Evolutionary conservation across 1,140 invertebrate species (phyloP).

Genomic region (Oreohelix idahoensis): DNA sequence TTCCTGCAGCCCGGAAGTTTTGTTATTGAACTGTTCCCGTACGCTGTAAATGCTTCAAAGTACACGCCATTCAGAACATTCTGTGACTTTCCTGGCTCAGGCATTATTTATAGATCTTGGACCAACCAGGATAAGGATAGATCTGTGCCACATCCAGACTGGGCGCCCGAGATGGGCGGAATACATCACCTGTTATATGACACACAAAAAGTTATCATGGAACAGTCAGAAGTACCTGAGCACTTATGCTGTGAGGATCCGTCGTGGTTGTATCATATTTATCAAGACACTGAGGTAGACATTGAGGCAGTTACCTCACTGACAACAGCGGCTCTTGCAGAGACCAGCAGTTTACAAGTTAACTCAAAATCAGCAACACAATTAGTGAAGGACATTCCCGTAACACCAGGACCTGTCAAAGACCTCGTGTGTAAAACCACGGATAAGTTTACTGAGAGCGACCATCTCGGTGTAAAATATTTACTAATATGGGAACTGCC

Average conservation of each 20-base stretch:
- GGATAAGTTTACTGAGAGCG: neutral
- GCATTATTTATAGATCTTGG: constrained; percentile 73
- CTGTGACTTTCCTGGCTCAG: constrained; percentile 60
- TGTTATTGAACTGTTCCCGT: constrained; percentile 90
- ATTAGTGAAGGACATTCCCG: neutral
- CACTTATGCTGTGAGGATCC: constrained; percentile 76
- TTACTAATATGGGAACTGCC: constrained; percentile 48
- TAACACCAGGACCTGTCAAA: constrained; percentile 40
- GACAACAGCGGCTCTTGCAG: constrained; percentile 40
- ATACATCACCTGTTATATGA: constrained; percentile 69
- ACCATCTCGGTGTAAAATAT: constrained; percentile 19
- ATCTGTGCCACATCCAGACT: constrained; percentile 71
- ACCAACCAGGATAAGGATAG: constrained; percentile 68
- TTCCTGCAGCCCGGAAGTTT: constrained; percentile 96
- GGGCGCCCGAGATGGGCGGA: constrained; percentile 68
- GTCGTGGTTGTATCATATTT: constrained; percentile 75
- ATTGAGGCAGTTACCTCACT: constrained; percentile 57
- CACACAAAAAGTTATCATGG: constrained; percentile 67
- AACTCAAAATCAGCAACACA: neutral
- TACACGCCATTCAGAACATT: constrained; percentile 75
- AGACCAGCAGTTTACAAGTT: neutral
- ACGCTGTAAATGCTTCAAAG: constrained; percentile 73
- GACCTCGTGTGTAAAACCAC: constrained; percentile 15
- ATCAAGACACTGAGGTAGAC: constrained; percentile 76
- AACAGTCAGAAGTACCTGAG: constrained; percentile 65